Base-by-base conservation (phyloP, 2,797 vertebrate genomes). In the Sardinella longiceps region DNA sequence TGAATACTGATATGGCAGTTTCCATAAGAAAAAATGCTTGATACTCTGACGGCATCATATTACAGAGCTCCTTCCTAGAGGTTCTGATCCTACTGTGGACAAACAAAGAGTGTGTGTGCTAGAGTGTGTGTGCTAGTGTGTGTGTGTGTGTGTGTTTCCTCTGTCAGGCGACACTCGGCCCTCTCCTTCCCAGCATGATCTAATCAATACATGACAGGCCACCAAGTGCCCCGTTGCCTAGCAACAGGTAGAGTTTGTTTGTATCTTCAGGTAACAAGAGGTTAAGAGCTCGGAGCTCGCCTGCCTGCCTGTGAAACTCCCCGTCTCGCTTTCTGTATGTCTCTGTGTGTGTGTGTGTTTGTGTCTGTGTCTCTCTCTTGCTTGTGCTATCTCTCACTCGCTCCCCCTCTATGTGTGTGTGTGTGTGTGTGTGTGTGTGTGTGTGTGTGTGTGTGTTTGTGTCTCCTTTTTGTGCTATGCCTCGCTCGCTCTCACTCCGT, bases 131-230 rank as follows among this genome's bases (percentile, higher is more conserved):
- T 60, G 56, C 25, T 23, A n/a, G 11, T 63, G 60, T 63, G 60
- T 66, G 25, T 66, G 60, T 66, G 60, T 70, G 63, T 33, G 63
- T 33, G 28, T 5, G 28, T 33, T 1, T 9, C n/a, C 25, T 30
- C 60, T 37, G 30, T 74, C 66, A 74, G 66, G 66, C 15, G 30
- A 74, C 33, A 74, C 66, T 74, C 30, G 14, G 66, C 66, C 66
- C 28, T 28, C 30, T 74, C 66, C 66, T 20, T 20, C 66, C 33
- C 66, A 74, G 66, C 33, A 23, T 80, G 85, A 81, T 85, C 70
- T 83, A 83, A 87, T 85, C 80, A 53, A 83, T 77, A 83, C 53
- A 37, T 70, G 60, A 51, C 46, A n/a, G 51, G 80, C 15, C 18
- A 6, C 58, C 80, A 84, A 45, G 83, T 46, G 77, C 53, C 51